A percentile compares a stretch with the other conserved stretches of the same genome.
Evolutionary conservation across 1,140 invertebrate species (phyloP).

Genomic region (Limonius californicus): DNA sequence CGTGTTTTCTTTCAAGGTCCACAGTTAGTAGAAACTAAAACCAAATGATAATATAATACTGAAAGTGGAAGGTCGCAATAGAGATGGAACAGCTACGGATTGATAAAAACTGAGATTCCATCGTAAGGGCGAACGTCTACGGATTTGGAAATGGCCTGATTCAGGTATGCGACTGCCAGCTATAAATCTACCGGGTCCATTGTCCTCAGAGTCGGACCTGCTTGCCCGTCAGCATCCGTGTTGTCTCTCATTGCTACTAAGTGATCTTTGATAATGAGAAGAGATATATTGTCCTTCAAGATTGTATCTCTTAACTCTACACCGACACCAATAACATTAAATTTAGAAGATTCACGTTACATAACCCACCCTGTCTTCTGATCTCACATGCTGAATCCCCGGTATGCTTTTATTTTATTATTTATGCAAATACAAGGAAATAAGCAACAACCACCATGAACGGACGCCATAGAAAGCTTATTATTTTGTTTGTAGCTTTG

Average conservation of each 20-base stretch:
- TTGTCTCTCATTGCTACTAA: background rate
- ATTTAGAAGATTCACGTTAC: too few relatives aligned
- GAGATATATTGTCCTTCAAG: too few relatives aligned
- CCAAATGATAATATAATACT: background rate
- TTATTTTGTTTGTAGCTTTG: too few relatives aligned
- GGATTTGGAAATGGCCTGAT: slow-evolving; percentile 37
- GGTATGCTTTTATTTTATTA: too few relatives aligned
- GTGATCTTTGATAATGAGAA: background rate
- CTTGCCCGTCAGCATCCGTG: slow-evolving; percentile 12
- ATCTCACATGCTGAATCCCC: too few relatives aligned
- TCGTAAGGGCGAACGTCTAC: slow-evolving; percentile 32
- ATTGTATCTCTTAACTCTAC: too few relatives aligned
- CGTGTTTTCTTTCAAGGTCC: too few relatives aligned
- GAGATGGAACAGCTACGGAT: slow-evolving; percentile 21
- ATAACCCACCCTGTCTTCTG: too few relatives aligned
- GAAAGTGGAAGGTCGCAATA: slow-evolving; percentile 13
- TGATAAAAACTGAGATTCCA: slow-evolving; percentile 34
- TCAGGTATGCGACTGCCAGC: slow-evolving; percentile 35
- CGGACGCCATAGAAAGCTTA: too few relatives aligned
- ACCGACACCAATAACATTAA: too few relatives aligned
- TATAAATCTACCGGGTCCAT: slow-evolving; percentile 25
- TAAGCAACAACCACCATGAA: too few relatives aligned
- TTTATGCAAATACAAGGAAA: too few relatives aligned
- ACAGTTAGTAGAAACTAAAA: background rate
- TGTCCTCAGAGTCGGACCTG: slow-evolving; percentile 10